Base-by-base conservation (phyloP, 1,140 invertebrate species). In the Papilio polyxenes region DNA sequence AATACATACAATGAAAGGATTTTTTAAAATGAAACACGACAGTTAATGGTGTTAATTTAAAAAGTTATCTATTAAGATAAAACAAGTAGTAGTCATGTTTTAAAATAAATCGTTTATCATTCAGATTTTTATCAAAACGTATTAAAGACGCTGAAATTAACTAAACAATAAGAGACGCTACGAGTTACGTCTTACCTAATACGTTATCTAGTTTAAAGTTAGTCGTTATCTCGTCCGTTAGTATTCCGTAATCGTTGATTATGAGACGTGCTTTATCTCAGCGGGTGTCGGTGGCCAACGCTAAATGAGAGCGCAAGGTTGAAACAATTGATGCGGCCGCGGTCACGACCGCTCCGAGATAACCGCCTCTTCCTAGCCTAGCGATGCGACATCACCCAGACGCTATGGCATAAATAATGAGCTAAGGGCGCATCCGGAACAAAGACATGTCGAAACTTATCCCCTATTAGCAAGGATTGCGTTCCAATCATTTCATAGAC, bases 241-340 rank as follows among this genome's bases (percentile, higher is more conserved):
- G 31, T 72, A 72, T 62, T 81, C 59, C 53, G 51, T 79, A 79
- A 79, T 62, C 76, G 76, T n/a, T 80, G 78, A 69, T 80, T 80
- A 65, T 48, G 59, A 62, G 59, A 40, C 56, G 23, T 80, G 78
- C 65, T 72, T 80, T 80, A 80, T 80, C 78, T 69, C 44, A n/a
- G 6, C 15, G 37, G 78, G 59, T 44, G 51, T 79, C 53, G 59
- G 59, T 62, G 51, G 59, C 23, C 76, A 79, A 79, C 17, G n/a
- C 83, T 85, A 85, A 91, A 90, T 89, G 82, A 84, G 88, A 86
- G 85, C 84, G 87, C 90, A 92, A 92, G 90, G 90, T 87, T 87
- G 84, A 90, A 92, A 89, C 86, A 92, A 92, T 92, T 89, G 89
- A 87, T 77, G 69, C 75, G 82, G 82, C 84, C 84, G 84, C 85